Evolutionary conservation across 2,888 invertebrate genomes (phyloP).

Genomic region (Synanthedon myopaeformis): DNA sequence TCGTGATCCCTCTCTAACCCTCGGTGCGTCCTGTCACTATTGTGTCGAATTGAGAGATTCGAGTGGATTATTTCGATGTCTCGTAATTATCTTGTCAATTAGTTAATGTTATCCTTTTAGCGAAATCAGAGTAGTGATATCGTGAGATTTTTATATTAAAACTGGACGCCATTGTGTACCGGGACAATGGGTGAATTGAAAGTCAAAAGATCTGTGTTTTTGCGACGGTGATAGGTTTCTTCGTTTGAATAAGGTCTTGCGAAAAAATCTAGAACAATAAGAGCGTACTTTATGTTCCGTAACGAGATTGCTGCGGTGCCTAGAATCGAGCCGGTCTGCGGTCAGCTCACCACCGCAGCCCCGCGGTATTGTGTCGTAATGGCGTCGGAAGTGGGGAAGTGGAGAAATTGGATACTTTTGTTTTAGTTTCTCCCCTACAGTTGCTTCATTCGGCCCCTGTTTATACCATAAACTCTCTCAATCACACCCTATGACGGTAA

Average conservation of each 20-base stretch:
- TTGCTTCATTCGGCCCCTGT: conserved; percentile 16
- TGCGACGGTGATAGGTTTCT: conserved; percentile 27
- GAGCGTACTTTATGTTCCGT: conserved; percentile 52
- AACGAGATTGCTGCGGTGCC: conserved; percentile 54
- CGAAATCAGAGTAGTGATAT: conserved; percentile 1
- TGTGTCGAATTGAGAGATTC: conserved; percentile 8
- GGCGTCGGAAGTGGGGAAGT: conserved; percentile 62
- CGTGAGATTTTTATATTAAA: background rate
- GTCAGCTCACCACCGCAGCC: conserved; percentile 42
- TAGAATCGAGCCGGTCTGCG: conserved; percentile 50
- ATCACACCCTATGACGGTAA: no score
- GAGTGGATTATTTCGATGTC: conserved; percentile 10
- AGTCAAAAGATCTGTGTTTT: conserved; percentile 10
- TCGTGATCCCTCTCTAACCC: conserved; percentile 15
- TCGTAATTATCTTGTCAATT: conserved; percentile 11
- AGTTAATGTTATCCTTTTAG: conserved; percentile 9
- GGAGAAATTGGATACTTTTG: conserved; percentile 60
- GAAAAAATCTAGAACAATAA: conserved; percentile 52
- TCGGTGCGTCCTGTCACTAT: conserved; percentile 10
- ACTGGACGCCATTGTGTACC: conserved; percentile 8
- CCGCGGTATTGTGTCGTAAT: conserved; percentile 54
- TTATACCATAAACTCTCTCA: conserved; percentile 16
- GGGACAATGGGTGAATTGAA: conserved; percentile 7
- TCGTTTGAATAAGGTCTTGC: conserved; percentile 45
- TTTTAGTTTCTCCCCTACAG: conserved; percentile 35